Percentiles rank a stretch among this genome's conserved stretches.
Evolutionary conservation across 2,797 vertebrate genomes (phyloP).

Genomic region (Gallinago solitaria): DNA sequence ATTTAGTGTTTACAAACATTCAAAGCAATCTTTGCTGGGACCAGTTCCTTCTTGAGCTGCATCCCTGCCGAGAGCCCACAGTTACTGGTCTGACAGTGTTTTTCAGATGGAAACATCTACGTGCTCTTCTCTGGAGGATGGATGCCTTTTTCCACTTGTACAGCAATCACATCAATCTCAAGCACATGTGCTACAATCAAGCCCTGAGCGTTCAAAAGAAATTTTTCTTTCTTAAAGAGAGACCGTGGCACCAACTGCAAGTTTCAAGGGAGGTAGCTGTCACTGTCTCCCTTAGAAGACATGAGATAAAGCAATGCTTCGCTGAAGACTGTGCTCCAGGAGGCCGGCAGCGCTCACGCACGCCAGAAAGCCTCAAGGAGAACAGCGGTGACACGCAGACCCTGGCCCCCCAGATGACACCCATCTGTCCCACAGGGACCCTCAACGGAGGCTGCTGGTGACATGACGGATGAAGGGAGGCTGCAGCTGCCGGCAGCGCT

Average conservation of each 20-base stretch:
- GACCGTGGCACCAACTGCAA: neutral
- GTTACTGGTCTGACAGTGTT: neutral
- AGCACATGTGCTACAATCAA: neutral
- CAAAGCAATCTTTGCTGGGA: neutral
- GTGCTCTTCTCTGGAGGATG: neutral
- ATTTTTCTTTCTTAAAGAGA: neutral
- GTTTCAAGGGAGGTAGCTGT: neutral
- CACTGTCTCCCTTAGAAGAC: neutral
- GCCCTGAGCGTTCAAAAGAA: neutral
- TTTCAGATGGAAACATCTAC: neutral
- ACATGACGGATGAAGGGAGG: neutral
- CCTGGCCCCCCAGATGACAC: neutral
- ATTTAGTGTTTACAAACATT: slow-evolving; percentile 1
- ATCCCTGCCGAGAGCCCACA: neutral
- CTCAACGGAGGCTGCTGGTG: neutral
- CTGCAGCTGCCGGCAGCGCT: neutral
- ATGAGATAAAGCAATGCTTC: neutral
- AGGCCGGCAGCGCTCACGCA: neutral
- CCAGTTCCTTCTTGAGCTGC: neutral
- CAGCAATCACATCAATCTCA: neutral
- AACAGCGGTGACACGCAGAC: neutral
- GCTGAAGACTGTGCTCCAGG: neutral
- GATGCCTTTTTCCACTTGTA: neutral
- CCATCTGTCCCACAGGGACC: neutral
- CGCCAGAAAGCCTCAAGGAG: neutral